A percentile compares a stretch with the other conserved stretches of the same genome.
Conservation (phyloP, 2,797 vertebrate species). For the Hoplostethus mediterraneus region DNA sequence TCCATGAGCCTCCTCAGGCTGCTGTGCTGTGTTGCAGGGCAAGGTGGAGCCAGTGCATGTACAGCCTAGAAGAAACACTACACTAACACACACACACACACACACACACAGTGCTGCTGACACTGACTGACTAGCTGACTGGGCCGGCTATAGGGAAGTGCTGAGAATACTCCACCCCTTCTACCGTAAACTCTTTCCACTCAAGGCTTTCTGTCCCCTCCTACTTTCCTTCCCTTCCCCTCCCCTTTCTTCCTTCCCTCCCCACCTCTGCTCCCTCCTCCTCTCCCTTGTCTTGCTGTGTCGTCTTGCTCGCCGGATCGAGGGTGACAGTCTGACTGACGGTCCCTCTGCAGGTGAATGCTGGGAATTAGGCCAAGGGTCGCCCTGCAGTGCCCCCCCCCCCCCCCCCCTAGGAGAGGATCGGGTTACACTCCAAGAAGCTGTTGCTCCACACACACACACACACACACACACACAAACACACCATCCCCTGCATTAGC, state of each 20-base stretch:
- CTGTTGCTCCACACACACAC: slow-evolving; percentile 49
- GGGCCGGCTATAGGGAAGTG: slow-evolving; percentile 66
- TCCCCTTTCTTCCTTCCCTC: slow-evolving; percentile 49
- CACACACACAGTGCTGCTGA: slow-evolving; percentile 38
- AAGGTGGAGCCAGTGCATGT: slow-evolving; percentile 6
- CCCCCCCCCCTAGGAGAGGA: slow-evolving; percentile 44
- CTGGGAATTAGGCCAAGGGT: slow-evolving; percentile 77
- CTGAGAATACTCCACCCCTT: slow-evolving; percentile 66
- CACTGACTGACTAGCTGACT: slow-evolving; percentile 54
- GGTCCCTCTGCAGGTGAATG: slow-evolving; percentile 80
- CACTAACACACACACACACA: slow-evolving; percentile 40
- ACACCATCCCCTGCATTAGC: slow-evolving; percentile 22
- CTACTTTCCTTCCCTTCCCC: slow-evolving; percentile 44
- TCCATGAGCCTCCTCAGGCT: slow-evolving; percentile 69
- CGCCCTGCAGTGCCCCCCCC: slow-evolving; percentile 61
- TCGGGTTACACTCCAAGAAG: slow-evolving; percentile 54
- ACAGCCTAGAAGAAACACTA: slow-evolving; percentile 52
- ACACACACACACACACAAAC: slow-evolving; percentile 1
- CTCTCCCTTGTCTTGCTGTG: slow-evolving; percentile 29
- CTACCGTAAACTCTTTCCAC: slow-evolving; percentile 58
- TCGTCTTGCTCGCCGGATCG: slow-evolving; percentile 27
- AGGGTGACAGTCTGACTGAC: slow-evolving; percentile 24
- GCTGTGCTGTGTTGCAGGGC: slow-evolving; percentile 30
- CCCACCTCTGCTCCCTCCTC: slow-evolving; percentile 39
- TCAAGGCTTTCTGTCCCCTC: slow-evolving; percentile 46